phyloP scores from a whole-genome alignment of 2,113 vertebrate genomes.

The Leptocoma aspasia region DNA sequence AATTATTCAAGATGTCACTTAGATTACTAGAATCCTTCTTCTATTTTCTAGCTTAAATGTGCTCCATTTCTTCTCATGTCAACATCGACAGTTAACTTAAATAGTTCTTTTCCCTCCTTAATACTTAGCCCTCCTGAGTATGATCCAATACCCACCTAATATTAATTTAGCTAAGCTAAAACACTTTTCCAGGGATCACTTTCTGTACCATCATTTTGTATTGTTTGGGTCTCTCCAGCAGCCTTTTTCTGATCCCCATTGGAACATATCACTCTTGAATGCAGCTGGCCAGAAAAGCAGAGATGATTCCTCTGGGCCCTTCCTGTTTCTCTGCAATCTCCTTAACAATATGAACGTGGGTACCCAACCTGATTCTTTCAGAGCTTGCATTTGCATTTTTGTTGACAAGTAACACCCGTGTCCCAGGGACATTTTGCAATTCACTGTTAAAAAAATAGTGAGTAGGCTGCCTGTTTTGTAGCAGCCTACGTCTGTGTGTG shows the following conservation, averaged over 20 bases:
- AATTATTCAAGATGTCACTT: neutral
- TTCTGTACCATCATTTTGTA: neutral
- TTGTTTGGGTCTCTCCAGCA: neutral
- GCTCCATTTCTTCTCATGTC: neutral
- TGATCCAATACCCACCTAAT: neutral
- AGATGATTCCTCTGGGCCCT: neutral
- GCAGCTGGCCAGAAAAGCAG: neutral
- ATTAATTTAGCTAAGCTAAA: neutral
- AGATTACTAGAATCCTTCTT: neutral
- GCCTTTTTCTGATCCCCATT: neutral
- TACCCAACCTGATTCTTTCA: neutral
- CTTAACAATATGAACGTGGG: neutral
- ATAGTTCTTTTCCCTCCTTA: neutral
- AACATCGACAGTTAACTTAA: neutral
- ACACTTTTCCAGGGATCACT: neutral
- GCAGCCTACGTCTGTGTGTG: rapidly evolving
- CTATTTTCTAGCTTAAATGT: neutral
- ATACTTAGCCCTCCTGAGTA: neutral
- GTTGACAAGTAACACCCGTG: neutral
- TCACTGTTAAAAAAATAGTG: neutral
- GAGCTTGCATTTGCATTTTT: neutral
- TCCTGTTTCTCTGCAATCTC: neutral
- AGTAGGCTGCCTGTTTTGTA: neutral
- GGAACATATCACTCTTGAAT: neutral
- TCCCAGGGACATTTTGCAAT: neutral